A percentile compares a stretch with the other conserved stretches of the same genome.
Conservation (phyloP, 2,888 invertebrate genomes). For the Onchidella celtica region DNA sequence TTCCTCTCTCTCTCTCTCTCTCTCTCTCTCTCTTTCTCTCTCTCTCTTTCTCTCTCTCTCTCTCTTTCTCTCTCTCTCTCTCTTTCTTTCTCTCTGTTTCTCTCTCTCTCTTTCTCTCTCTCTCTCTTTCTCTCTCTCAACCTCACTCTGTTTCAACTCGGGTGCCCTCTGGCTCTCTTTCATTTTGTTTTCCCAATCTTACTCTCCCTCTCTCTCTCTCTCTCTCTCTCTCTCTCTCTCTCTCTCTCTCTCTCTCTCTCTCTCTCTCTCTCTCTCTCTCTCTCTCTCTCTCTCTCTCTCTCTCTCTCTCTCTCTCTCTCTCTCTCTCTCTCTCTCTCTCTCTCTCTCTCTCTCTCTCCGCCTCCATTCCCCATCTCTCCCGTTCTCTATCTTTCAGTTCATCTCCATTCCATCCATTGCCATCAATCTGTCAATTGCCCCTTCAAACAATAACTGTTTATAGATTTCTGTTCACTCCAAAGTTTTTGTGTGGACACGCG, state of each 20-base stretch:
- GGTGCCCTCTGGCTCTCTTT: background rate
- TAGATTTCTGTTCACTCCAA: background rate
- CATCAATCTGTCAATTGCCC: background rate
- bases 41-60: background rate
- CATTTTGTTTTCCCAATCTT: background rate
- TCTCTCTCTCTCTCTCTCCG: background rate
- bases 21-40: conserved; percentile 5
- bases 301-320: background rate
- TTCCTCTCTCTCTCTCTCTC: too few relatives aligned
- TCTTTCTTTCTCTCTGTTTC: too few relatives aligned
- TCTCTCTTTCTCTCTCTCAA: background rate
- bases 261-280: conserved; percentile 1
- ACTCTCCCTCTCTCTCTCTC: conserved; percentile 17
- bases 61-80: background rate
- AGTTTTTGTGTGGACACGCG: background rate
- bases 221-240: conserved; percentile 9
- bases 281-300: background rate
- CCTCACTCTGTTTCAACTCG: background rate
- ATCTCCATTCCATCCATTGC: background rate
- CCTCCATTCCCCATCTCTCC: background rate
- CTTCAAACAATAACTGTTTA: background rate
- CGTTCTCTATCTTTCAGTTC: background rate
- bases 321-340: conserved; percentile 21
- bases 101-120: background rate
- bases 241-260: conserved; percentile 10